Evolutionary conservation across 2,888 invertebrate species (phyloP), one percentile per base, ranked within the genome.

Genomic region (Eledone cirrhosa): DNA sequence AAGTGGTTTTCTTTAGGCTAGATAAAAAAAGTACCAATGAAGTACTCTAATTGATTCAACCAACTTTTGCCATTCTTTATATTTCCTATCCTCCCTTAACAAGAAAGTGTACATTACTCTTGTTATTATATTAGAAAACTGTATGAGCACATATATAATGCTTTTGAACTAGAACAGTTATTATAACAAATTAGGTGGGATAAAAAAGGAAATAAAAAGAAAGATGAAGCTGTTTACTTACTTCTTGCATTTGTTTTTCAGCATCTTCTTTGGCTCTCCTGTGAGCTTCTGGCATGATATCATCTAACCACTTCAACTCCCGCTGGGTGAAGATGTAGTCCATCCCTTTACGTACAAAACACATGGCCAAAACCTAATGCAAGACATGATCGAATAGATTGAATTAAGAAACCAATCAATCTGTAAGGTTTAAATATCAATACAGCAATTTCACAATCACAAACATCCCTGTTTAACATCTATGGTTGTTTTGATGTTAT

Each of bases 221-320:
- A 67, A 27, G 31, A 22, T 22, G 31, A 67, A 29, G 27, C 24
- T 19, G 24, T 27, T 27, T 2, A 63, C 29, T 7, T 78, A 82
- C 83, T 80, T 86, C 83, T 78, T 85, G 81, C 76, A 84, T 82
- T 76, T 86, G 82, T 69, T 81, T 83, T 78, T 84, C 84, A 72
- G 86, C 84, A 78, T 90, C 90, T 77, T 90, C 89, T 78, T 88
- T 88, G 77, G 85, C 85, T 69, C 89, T 80, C 41, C 85, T 84
- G 80, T 87, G 86, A 14, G 84, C 81, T 76, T 90, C 90, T 0
- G 90, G 90, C 86, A 90, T 89, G 48, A 90, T 87, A 82, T 91
- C 90, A 81, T 91, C 90, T 78, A 91, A 82, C 89, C 90, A 91
- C 81, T 85, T 87, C 74, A 91, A 81, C 78, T 90, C 90, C 29